phyloP scores from a whole-genome alignment of 2,797 vertebrate species.

The Anableps anableps region DNA sequence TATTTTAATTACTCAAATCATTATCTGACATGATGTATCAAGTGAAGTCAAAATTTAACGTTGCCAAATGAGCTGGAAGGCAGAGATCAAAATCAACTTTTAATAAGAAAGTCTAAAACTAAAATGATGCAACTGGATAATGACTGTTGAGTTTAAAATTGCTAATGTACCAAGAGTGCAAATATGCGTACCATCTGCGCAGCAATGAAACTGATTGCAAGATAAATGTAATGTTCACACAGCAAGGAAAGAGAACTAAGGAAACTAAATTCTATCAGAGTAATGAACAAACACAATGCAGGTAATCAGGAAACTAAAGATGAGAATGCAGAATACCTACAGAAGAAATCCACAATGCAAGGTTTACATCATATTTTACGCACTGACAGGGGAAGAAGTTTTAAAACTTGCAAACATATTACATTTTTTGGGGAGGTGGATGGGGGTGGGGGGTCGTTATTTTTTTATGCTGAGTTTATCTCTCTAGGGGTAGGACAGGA shows the following conservation, averaged over 20 bases:
- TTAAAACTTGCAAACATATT: constrained; percentile 1
- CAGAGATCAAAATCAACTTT: neutral
- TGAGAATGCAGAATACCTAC: neutral
- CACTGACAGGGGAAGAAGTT: neutral
- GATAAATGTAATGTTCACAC: neutral
- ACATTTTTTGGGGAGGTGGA: neutral
- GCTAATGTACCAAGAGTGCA: neutral
- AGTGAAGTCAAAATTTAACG: neutral
- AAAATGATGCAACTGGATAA: neutral
- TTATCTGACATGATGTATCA: neutral
- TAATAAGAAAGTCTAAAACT: neutral
- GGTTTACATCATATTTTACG: neutral
- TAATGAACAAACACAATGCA: neutral
- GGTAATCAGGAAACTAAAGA: neutral
- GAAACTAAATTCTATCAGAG: neutral
- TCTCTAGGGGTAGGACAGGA: constrained; percentile 9
- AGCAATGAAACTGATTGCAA: neutral
- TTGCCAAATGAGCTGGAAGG: neutral
- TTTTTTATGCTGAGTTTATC: constrained; percentile 3
- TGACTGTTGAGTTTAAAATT: neutral
- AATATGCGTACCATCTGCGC: neutral
- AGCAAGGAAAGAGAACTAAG: neutral
- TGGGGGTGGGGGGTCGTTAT: neutral
- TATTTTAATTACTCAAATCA: neutral
- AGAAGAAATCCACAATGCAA: neutral